Conservation (phyloP, 2,113 vertebrate species). For the Piprites chloris region DNA sequence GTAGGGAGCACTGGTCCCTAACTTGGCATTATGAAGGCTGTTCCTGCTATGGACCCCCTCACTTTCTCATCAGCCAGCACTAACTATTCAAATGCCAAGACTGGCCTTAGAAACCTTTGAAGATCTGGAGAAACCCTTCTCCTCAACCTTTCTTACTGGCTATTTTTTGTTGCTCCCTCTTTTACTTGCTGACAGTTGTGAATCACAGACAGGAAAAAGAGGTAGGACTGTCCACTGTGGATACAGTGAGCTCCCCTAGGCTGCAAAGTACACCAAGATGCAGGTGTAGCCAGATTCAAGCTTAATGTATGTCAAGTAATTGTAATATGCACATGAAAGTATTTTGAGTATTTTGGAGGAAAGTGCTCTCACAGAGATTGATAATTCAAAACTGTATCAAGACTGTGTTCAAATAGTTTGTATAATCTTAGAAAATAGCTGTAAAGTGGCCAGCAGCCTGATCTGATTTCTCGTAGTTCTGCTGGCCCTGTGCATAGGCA, state of each 20-base stretch:
- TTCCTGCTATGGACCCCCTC: not conserved
- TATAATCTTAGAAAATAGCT: not conserved
- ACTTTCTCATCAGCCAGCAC: not conserved
- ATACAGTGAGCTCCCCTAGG: not conserved
- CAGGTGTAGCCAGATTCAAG: not conserved
- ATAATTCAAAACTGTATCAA: not conserved
- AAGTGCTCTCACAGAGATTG: not conserved
- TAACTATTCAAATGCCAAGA: not conserved
- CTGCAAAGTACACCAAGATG: not conserved
- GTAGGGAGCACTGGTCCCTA: rapidly evolving
- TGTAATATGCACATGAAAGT: not conserved
- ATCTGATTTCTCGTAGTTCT: not conserved
- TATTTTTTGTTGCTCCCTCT: not conserved
- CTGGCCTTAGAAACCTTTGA: not conserved
- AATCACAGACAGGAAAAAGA: not conserved
- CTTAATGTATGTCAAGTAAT: not conserved
- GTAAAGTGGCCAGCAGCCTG: not conserved
- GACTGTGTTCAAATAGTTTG: not conserved
- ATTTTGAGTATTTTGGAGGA: not conserved
- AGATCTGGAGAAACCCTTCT: not conserved
- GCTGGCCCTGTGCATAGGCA: not conserved
- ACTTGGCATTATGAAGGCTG: not conserved
- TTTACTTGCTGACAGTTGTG: not conserved
- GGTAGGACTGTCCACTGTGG: not conserved
- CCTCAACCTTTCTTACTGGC: not conserved